Base-by-base conservation (phyloP, 1,140 invertebrate genomes). In the Drosophila lini region DNA sequence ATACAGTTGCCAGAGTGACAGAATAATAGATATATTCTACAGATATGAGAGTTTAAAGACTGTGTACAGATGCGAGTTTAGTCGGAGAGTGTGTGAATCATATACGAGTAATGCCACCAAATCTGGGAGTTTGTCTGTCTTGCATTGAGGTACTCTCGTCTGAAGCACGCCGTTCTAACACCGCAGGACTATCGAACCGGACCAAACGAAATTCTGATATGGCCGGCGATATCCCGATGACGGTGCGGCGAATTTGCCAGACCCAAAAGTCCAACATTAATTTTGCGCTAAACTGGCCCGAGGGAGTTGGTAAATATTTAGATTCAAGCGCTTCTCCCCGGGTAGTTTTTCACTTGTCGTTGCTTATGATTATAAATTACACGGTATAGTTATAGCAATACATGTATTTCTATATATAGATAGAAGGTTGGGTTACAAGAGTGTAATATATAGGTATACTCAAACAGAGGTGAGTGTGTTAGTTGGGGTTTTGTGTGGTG, bases 261-360 rank as follows among this genome's bases (percentile, higher is more conserved):
- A 82, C 90, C 60, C 64, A 50, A 86, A 78, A 91, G 91, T 92
- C 91, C 91, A 92, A 92, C 91, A 92, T 91, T 77, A 91, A 91
- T 91, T 92, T 92, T 91, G 91, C 91, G 91, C 76, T 76, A 74
- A 91, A 80, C 78, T 55, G 31, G 45, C 58, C 62, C 56, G 31
- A 50, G 22, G 42, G 34, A 60, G 19, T 38, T 53, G 59, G 47
- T 40, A 38, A 47, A 44, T 48, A 25, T 36, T 45, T 15, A 16
- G 34, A 32, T 53, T 31, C 28, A 64, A 56, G 53, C 56, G 36
- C 56, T 47, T 58, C 67, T 58, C 59, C 64, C 41, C 60, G 67
- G 80, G 13, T 45, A 63, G 74, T 70, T 84, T 71, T 84, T 89
- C 84, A 89, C 84, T 89, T 89, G 84, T 90, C 80, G 57, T 86